Conservation (phyloP, 2,113 vertebrate genomes). For the Ochotona curzoniae region DNA sequence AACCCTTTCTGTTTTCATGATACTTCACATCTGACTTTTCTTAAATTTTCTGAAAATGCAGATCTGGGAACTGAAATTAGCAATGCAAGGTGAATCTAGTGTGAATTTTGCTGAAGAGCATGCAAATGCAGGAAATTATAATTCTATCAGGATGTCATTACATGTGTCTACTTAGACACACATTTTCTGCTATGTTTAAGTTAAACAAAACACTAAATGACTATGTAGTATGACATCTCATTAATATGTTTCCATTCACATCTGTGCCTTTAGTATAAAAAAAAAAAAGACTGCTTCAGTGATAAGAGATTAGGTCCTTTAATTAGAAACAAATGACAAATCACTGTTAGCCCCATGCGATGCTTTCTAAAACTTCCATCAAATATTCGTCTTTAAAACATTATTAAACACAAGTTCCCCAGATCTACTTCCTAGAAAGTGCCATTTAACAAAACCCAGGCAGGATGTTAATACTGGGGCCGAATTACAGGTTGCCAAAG, state of each 20-base stretch:
- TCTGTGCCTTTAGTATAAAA: constrained; percentile 93
- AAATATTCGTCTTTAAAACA: constrained; percentile 93
- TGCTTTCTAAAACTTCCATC: constrained; percentile 92
- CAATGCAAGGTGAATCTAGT: constrained; percentile 84
- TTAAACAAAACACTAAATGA: constrained; percentile 92
- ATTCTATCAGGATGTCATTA: constrained; percentile 88
- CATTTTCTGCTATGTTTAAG: constrained; percentile 92
- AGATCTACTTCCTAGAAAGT: constrained; percentile 99
- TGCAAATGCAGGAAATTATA: constrained; percentile 87
- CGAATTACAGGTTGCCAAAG: constrained; percentile 99
- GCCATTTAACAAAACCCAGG: constrained; percentile 98
- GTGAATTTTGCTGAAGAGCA: constrained; percentile 86
- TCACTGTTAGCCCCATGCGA: constrained; percentile 96
- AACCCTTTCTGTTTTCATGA: constrained; percentile 52
- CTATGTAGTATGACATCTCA: constrained; percentile 90
- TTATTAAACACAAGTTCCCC: constrained; percentile 98
- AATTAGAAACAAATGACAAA: constrained; percentile 98
- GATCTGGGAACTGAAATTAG: constrained; percentile 77
- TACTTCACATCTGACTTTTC: constrained; percentile 63
- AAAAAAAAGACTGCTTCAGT: constrained; percentile 93
- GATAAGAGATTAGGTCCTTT: constrained; percentile 97
- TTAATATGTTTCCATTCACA: constrained; percentile 93
- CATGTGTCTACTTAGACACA: constrained; percentile 88
- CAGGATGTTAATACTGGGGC: constrained; percentile 93
- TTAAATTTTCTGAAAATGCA: constrained; percentile 75